Base-by-base conservation (phyloP, 2,797 vertebrate genomes). In the Threskiornis aethiopicus region DNA sequence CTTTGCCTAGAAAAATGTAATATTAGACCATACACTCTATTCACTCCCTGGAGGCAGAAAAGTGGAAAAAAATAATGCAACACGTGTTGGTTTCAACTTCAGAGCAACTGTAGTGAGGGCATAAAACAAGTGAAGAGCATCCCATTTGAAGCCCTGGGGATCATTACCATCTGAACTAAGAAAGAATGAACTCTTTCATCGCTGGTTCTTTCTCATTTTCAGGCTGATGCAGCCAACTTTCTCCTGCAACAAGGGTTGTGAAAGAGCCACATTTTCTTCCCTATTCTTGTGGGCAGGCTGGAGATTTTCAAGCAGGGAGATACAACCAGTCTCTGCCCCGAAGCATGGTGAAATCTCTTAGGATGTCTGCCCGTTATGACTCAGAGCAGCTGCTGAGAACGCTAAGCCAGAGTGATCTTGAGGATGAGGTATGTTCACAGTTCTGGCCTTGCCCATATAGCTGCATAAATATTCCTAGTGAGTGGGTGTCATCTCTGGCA, bases 401-500 rank as follows among this genome's bases (percentile, higher is more conserved):
- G 3, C 35, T 80, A 89, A 93, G 71, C 81, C 91, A 84, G 69
- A 71, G 71, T 58, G 87, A 58, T 95, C 88, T 47, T 91, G 72
- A 93, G 49, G 69, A 91, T 85, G 46, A 97, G 79, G 58, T 75
- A 94, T 78, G 78, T 51, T 93, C 81, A 57, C 71, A 85, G 69
- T 62, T 49, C 81, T 75, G 84, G 61, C 87, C 41, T 5, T 87
- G 81, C 81, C 84, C 82, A 35, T 89, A 71, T 54, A 87, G 73
- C 84, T 92, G 87, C 78, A 94, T 83, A 93, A 92, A 87, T 95
- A 92, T 78, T 94, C 86, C 82, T 47, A 78, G 90, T 89, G 96
- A 95, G 96, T 95, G 94, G 93, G 93, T 67, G 90, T 93, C 44
- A 87, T 59, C 61, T 71, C 95, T 96, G 84, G 78, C 93, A 88